Evolutionary conservation across 2,888 invertebrate species (phyloP).

Genomic region (Saturnia japonica): DNA sequence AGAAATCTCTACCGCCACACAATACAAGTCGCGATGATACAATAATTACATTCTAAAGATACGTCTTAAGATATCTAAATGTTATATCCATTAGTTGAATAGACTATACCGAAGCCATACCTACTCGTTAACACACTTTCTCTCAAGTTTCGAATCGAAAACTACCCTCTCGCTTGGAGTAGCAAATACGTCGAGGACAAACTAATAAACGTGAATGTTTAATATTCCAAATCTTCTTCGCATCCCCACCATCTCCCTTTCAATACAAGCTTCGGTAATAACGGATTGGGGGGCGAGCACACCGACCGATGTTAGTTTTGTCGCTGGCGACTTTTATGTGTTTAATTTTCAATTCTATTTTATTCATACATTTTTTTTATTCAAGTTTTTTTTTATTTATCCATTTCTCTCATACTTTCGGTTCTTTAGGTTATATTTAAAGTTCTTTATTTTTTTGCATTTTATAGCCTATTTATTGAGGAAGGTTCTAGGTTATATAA

Average conservation of each 20-base stretch:
- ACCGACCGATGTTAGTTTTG: neutral
- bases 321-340: conserved; percentile 1
- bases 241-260: conserved; percentile 51
- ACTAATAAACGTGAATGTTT: conserved; percentile 82
- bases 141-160: conserved; percentile 68
- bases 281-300: conserved; percentile 46
- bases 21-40: neutral
- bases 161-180: conserved; percentile 75
- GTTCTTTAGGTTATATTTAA: neutral
- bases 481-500: too few species aligned
- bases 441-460: too few species aligned
- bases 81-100: conserved; percentile 70
- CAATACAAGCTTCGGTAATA: conserved; percentile 76
- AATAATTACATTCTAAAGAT: neutral
- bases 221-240: conserved; percentile 76
- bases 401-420: neutral
- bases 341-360: too few species aligned
- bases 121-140: conserved; percentile 76
- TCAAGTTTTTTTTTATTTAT: neutral
- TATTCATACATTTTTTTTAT: neutral
- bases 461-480: too few species aligned
- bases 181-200: conserved; percentile 77
- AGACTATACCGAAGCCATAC: conserved; percentile 64
- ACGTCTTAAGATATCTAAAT: conserved; percentile 38
- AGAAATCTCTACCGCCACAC: neutral